Conservation (phyloP, 1,140 invertebrate species). For the Drosophila subobscura region DNA sequence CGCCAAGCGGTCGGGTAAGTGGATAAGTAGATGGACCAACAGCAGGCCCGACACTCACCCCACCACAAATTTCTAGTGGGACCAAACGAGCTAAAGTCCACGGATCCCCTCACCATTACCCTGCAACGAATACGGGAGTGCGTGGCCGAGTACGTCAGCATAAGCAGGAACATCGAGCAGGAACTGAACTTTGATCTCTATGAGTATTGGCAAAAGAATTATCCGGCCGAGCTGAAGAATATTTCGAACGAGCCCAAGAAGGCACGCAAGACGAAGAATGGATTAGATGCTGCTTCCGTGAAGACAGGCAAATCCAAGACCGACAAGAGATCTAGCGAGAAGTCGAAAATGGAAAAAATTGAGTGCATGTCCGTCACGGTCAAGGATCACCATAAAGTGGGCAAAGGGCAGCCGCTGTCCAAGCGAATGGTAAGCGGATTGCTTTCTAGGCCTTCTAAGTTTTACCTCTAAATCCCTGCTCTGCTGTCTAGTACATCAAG, state of each 20-base stretch:
- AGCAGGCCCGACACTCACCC: background rate
- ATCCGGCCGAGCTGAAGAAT: conserved; percentile 53
- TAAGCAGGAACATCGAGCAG: conserved; percentile 41
- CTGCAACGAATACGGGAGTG: conserved; percentile 37
- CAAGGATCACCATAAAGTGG: conserved; percentile 62
- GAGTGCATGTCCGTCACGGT: conserved; percentile 33
- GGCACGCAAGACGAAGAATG: background rate
- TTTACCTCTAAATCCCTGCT: too few relatives aligned
- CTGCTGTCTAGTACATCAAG: conserved; percentile 47
- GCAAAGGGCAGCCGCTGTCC: conserved; percentile 42
- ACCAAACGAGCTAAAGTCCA: background rate
- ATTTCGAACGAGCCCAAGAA: background rate
- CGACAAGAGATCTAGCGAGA: conserved; percentile 28
- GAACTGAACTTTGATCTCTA: conserved; percentile 54
- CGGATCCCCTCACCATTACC: conserved; percentile 29
- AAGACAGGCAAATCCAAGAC: conserved; percentile 9
- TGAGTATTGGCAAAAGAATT: conserved; percentile 45
- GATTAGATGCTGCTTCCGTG: background rate
- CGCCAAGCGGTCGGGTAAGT: conserved; percentile 1
- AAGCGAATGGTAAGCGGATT: conserved; percentile 40
- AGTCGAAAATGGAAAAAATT: conserved; percentile 25
- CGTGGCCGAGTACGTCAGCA: conserved; percentile 32
- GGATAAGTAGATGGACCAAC: background rate
- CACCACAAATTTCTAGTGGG: background rate
- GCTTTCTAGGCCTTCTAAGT: too few relatives aligned